phyloP scores from a whole-genome alignment of 1,140 invertebrate genomes.

The Venustaconcha ellipsiformis region DNA sequence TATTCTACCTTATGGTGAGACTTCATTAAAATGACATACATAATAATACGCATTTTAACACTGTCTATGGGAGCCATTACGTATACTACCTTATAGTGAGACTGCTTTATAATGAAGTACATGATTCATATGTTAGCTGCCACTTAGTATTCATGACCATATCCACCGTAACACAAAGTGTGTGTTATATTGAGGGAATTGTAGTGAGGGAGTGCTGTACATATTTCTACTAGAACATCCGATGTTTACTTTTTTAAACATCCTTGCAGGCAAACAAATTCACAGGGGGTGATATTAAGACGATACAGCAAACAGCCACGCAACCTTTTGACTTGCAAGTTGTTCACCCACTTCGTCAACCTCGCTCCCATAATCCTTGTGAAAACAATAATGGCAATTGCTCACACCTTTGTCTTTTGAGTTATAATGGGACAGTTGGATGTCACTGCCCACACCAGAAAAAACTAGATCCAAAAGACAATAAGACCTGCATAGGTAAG shows the following conservation, averaged over 20 bases:
- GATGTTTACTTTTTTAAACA: not conserved
- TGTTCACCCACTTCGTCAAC: slow-evolving; percentile 83
- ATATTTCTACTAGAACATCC: no score
- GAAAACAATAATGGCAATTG: slow-evolving; percentile 74
- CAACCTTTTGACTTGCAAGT: slow-evolving; percentile 90
- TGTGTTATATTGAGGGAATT: no score
- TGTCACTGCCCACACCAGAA: slow-evolving; percentile 87
- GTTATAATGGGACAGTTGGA: slow-evolving; percentile 73
- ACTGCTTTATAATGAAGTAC: no score
- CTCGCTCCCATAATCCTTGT: slow-evolving; percentile 73
- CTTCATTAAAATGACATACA: no score
- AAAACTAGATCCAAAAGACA: slow-evolving; percentile 72
- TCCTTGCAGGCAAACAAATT: slow-evolving; percentile 75
- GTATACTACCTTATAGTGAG: no score
- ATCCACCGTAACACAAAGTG: no score
- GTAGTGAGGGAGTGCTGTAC: no score
- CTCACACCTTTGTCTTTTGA: slow-evolving; percentile 77
- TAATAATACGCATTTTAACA: no score
- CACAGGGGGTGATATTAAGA: slow-evolving; percentile 74
- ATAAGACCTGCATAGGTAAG: slow-evolving; percentile 79
- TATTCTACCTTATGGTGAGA: no score
- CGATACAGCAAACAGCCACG: slow-evolving; percentile 75
- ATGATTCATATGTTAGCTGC: no score
- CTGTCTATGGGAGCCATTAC: no score
- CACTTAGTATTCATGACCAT: no score